Conservation (phyloP, 2,113 vertebrate genomes). For the Sinocyclocheilus grahami region DNA sequence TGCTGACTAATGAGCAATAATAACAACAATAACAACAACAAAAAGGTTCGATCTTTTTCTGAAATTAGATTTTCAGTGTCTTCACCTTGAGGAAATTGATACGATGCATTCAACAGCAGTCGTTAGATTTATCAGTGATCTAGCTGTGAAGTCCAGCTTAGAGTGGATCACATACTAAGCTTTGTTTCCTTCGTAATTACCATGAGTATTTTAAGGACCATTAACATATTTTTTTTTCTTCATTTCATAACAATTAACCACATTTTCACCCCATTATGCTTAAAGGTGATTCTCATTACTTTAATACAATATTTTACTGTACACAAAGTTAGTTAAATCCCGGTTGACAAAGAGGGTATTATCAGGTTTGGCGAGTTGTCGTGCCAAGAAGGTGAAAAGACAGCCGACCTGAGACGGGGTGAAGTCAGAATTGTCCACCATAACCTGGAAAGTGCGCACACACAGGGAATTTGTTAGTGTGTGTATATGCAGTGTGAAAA, state of each 20-base stretch:
- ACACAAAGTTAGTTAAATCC: conserved; percentile 13
- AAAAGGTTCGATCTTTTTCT: neutral
- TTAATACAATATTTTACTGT: neutral
- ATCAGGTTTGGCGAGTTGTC: conserved; percentile 94
- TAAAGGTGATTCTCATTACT: neutral
- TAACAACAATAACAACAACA: neutral
- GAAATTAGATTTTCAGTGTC: neutral
- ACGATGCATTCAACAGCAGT: neutral
- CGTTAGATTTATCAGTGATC: neutral
- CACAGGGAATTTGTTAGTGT: neutral
- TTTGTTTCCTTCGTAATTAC: neutral
- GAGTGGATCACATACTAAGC: neutral
- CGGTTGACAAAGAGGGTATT: conserved; percentile 98
- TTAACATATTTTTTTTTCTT: neutral
- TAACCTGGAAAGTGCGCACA: conserved; percentile 79
- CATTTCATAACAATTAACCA: neutral
- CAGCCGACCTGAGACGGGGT: conserved; percentile 96
- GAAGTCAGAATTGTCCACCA: conserved; percentile 98
- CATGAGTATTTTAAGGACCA: neutral
- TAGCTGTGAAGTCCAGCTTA: neutral
- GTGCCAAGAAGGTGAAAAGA: conserved; percentile 95
- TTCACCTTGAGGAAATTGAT: neutral
- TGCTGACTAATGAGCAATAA: neutral
- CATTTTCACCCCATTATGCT: neutral
- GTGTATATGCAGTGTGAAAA: neutral